Conservation (phyloP, 2,888 invertebrate species). For the Chaetogeoica ovagalla region DNA sequence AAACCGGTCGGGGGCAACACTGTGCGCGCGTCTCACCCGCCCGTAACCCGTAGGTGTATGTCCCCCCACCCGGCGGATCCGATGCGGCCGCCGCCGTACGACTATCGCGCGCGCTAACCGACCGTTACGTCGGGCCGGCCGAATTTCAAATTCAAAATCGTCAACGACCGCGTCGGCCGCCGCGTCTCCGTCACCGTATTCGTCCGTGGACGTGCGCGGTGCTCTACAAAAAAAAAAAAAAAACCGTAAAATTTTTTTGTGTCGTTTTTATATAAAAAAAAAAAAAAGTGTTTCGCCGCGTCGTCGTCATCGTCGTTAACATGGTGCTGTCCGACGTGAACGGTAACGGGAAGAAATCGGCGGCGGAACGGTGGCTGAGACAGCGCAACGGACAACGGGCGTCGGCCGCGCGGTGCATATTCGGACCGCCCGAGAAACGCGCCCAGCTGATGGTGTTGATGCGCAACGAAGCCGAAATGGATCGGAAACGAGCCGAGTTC, state of each 20-base stretch:
- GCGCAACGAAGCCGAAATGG: constrained; percentile 44
- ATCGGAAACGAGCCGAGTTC: constrained; percentile 40
- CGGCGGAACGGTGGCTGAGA: constrained; percentile 44
- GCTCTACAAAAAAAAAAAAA: too few species aligned
- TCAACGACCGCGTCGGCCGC: constrained; percentile 18
- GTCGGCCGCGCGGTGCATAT: constrained; percentile 42
- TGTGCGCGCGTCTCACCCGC: not conserved
- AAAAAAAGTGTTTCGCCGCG: too few species aligned
- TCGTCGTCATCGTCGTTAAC: not conserved
- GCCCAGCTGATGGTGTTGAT: constrained; percentile 32
- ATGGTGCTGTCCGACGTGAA: constrained; percentile 46
- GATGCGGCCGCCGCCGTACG: not conserved
- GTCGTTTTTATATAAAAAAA: too few species aligned
- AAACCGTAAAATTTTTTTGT: too few species aligned
- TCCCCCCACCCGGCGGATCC: not conserved
- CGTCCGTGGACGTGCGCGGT: not conserved
- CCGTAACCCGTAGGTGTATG: not conserved
- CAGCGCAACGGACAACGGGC: constrained; percentile 44
- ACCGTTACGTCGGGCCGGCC: constrained; percentile 39
- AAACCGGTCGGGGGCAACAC: constrained; percentile 41
- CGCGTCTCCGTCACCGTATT: constrained; percentile 1
- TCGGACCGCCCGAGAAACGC: constrained; percentile 46
- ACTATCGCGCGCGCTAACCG: constrained; percentile 30
- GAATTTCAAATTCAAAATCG: constrained; percentile 49
- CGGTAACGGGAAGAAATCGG: constrained; percentile 23